A percentile compares a stretch with the other conserved stretches of the same genome.
Conservation (phyloP, 2,888 invertebrate species). For the Scaptomyza caliginosa region DNA sequence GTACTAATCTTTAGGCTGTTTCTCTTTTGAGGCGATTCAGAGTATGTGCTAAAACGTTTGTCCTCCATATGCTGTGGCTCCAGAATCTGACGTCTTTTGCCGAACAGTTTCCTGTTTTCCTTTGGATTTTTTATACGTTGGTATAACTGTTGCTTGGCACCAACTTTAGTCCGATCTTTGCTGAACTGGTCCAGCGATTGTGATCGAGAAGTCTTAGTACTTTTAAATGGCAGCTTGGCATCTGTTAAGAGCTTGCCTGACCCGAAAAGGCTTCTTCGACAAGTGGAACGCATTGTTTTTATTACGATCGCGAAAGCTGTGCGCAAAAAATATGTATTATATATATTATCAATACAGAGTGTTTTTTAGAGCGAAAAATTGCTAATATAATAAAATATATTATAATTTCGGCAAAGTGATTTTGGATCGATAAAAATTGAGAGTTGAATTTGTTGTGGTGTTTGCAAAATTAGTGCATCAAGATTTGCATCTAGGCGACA, state of each 20-base stretch:
- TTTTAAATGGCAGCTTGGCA: neutral
- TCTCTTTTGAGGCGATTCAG: neutral
- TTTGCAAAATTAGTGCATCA: neutral
- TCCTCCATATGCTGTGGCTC: neutral
- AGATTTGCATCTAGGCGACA: neutral
- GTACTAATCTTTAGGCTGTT: neutral
- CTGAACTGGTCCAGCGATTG: neutral
- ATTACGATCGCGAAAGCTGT: neutral
- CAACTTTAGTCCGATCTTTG: neutral
- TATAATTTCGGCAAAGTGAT: too few species aligned
- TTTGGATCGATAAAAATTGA: neutral
- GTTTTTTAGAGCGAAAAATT: too few species aligned
- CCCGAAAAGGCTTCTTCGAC: neutral
- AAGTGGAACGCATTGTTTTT: too few species aligned
- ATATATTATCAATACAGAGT: too few species aligned
- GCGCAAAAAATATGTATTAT: neutral
- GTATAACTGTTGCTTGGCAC: neutral
- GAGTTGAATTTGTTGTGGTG: neutral
- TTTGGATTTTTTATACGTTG: neutral
- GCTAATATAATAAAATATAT: too few species aligned
- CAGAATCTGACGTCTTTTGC: neutral
- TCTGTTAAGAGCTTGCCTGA: neutral
- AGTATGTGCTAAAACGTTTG: neutral
- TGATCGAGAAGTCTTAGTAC: neutral
- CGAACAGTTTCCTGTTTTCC: neutral